Conservation (phyloP, 1,140 invertebrate genomes). For the Grapholita molesta region DNA sequence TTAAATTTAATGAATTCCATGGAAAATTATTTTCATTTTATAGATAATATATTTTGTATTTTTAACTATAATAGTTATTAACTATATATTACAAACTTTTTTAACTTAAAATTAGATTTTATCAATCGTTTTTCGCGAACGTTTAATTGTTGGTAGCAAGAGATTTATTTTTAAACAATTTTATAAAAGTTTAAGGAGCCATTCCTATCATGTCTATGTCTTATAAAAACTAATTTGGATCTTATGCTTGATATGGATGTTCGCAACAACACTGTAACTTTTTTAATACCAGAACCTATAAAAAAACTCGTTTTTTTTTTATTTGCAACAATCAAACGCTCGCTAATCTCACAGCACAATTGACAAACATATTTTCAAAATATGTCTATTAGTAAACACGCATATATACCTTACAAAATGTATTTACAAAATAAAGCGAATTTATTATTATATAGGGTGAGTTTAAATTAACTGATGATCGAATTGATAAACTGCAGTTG, state of each 20-base stretch:
- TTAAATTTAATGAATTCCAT: conserved; percentile 74
- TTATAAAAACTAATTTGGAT: too few species aligned
- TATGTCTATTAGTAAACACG: conserved; percentile 73
- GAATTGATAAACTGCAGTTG: neutral
- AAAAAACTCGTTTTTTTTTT: neutral
- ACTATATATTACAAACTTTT: conserved; percentile 74
- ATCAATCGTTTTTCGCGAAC: conserved; percentile 65
- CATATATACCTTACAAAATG: conserved; percentile 72
- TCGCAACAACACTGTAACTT: neutral
- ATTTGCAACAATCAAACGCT: conserved; percentile 47
- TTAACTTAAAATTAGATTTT: conserved; percentile 72
- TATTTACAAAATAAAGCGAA: conserved; percentile 75
- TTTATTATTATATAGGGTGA: conserved; percentile 28
- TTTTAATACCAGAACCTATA: neutral
- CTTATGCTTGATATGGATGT: too few species aligned
- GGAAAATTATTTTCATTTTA: conserved; percentile 77
- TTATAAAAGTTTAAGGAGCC: neutral
- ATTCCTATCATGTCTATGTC: too few species aligned
- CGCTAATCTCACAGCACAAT: conserved; percentile 69
- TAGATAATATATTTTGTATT: conserved; percentile 75
- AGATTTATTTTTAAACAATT: conserved; percentile 13
- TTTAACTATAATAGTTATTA: conserved; percentile 75
- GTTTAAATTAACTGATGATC: conserved; percentile 4
- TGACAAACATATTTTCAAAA: conserved; percentile 77
- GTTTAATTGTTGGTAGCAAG: conserved; percentile 46